Evolutionary conservation across 2,888 invertebrate genomes (phyloP), one percentile per base, ranked within the genome.

Genomic region (Nephrotoma guestfalica): DNA sequence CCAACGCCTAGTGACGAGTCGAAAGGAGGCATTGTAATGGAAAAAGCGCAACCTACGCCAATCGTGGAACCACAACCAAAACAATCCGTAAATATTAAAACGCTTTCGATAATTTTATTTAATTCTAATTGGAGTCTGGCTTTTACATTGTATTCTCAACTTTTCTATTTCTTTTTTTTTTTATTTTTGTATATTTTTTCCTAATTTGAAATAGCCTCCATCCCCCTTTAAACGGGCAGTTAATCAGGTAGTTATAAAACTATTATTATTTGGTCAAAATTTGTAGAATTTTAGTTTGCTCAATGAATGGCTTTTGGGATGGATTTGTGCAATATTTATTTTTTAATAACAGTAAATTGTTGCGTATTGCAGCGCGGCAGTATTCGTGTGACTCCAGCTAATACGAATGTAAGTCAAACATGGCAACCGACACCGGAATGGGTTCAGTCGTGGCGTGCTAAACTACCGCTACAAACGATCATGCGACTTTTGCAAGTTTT

Each of bases 401-500:
- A 88, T 51, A 89, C 85, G 42, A 71, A 18, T 57, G 15, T 57
- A 15, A 51, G 15, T 41, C 41, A 51, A 40, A 57, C 86, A 15
- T 99, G 98, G 98, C 93, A 95, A n/a, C 96, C 99, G n/a, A 96
- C 96, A 3, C 95, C 96, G 30, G 98, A 98, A 90, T 99, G 99
- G 99, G 98, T 98, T 87, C 93, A 95, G 89, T 95, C 96, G 2
- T 99, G 99, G 99, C 98, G 99, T 90, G 95, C 95, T 88, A 99
- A 99, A 92, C 93, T 99, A 88, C 99, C 99, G 6, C 93, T 99
- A 89, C 99, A 99, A 93, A 99, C 99, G 86, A 99, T 99, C 89
- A 99, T 99, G 99, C 93, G 99, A 89, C 94, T 99, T 90, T 92
- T 99, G 88, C 99, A 99, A 93, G 99, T 99, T 43, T 93, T 99